Percentiles rank a stretch among this genome's conserved stretches.
Evolutionary conservation across 1,140 invertebrate species (phyloP).

Genomic region (Amphibalanus amphitrite): DNA sequence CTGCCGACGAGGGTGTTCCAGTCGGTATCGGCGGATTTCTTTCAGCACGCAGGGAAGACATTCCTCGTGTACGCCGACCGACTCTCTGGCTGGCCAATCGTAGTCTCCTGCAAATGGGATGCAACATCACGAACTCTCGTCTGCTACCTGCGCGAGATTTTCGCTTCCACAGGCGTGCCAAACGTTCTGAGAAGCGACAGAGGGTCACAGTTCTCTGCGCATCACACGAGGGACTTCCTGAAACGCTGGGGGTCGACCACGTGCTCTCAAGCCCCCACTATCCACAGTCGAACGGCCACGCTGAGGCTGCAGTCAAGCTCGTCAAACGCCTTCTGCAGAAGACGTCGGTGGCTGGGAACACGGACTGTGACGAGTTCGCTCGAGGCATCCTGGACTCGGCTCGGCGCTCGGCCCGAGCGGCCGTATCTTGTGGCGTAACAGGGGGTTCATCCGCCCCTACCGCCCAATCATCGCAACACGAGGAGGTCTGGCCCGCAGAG

Average conservation of each 20-base stretch:
- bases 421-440: too few relatives aligned
- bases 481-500: too few relatives aligned
- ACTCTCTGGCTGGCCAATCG: too few relatives aligned
- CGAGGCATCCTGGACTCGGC: slow-evolving; percentile 1
- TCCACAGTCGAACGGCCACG: slow-evolving; percentile 10
- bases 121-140: neutral
- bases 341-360: neutral
- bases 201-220: neutral
- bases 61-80: too few relatives aligned
- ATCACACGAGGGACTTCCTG: neutral
- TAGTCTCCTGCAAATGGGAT: neutral
- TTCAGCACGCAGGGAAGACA: too few relatives aligned
- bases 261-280: slow-evolving; percentile 10
- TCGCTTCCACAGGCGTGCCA: neutral
- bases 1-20: neutral
- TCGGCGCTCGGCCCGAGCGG: too few relatives aligned
- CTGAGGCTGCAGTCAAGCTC: slow-evolving; percentile 11
- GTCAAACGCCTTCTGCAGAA: slow-evolving; percentile 12
- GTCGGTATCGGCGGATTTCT: too few relatives aligned
- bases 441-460: too few relatives aligned
- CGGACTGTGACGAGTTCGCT: slow-evolving; percentile 8
- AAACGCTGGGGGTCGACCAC: slow-evolving; percentile 2
- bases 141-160: neutral
- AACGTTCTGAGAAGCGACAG: neutral
- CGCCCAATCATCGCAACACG: too few relatives aligned